These are phyloP conservation scores for Scolopax rusticola DNA, from an alignment of 2,797 vertebrate species.

Conservation along the genomic window DNA sequence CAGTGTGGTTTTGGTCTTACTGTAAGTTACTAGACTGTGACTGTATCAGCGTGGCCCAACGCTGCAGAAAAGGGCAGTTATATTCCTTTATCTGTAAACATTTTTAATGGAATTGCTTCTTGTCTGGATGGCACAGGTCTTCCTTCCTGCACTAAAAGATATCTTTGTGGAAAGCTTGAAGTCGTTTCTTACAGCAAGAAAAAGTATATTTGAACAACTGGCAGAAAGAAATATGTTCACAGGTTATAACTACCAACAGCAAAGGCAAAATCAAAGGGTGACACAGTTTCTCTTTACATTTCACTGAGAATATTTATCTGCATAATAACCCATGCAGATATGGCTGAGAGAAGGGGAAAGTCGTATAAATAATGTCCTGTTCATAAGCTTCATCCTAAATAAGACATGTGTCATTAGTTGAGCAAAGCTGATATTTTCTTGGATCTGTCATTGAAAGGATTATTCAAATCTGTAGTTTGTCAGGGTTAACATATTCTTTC, in stretches of 20 bases:
- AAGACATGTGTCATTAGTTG: neutral
- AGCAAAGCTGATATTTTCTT: neutral
- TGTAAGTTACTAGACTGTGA: neutral
- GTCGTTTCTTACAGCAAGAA: neutral
- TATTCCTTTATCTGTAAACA: neutral
- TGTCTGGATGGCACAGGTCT: neutral
- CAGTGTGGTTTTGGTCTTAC: neutral
- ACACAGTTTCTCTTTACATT: neutral
- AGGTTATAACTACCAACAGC: neutral
- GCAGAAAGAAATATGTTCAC: neutral
- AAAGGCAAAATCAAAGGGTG: neutral
- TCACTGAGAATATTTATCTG: neutral
- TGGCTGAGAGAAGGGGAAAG: neutral
- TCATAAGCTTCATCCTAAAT: neutral
- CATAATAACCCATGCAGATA: neutral
- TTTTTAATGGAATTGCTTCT: neutral
- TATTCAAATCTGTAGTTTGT: neutral
- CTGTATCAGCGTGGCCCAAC: neutral
- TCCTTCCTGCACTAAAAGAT: neutral
- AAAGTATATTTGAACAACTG: neutral
- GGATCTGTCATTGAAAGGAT: neutral
- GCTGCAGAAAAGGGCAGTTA: neutral
- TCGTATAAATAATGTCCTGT: accelerated
- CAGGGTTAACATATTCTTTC: neutral
- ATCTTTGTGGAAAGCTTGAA: neutral